Evolutionary conservation across 1,140 invertebrate species (phyloP).

Genomic region (Phymorhynchus buccinoides): DNA sequence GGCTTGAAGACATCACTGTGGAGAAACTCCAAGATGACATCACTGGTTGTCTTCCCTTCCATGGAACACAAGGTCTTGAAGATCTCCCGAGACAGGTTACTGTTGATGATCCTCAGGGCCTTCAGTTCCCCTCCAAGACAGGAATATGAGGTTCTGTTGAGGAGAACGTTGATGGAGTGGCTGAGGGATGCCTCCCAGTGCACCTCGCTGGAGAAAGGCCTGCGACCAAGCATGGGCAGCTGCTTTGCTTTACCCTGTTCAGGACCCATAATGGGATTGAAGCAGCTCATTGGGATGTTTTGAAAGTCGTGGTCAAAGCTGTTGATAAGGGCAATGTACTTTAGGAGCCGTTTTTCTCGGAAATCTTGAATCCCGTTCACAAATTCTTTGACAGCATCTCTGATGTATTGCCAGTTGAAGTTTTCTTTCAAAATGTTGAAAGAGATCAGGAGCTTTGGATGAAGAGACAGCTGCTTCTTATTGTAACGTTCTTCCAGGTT

Average conservation of each 20-base stretch:
- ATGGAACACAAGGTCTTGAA: conserved; percentile 40
- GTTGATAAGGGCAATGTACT: conserved; percentile 55
- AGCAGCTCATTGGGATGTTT: conserved; percentile 46
- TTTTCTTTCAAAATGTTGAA: conserved; percentile 60
- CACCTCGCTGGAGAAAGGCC: neutral
- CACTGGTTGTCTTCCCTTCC: conserved; percentile 39
- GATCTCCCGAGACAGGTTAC: conserved; percentile 50
- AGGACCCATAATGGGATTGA: conserved; percentile 47
- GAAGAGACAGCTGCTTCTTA: conserved; percentile 37
- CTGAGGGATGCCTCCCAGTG: conserved; percentile 54
- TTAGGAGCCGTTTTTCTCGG: conserved; percentile 48
- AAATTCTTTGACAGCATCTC: conserved; percentile 50
- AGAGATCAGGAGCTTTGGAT: conserved; percentile 55
- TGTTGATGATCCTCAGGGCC: conserved; percentile 45
- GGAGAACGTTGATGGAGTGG: conserved; percentile 44
- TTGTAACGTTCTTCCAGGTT: conserved; percentile 41
- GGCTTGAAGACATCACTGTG: conserved; percentile 40
- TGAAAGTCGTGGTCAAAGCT: conserved; percentile 52
- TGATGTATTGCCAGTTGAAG: conserved; percentile 53
- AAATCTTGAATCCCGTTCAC: conserved; percentile 38
- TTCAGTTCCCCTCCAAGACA: conserved; percentile 34
- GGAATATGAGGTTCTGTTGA: conserved; percentile 46
- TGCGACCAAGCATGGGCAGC: neutral
- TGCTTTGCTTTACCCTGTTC: neutral
- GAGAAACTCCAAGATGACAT: conserved; percentile 46